Percentiles rank a stretch among this genome's conserved stretches.
Conservation (phyloP, 2,113 vertebrate genomes). For the cattle (Bos taurus) region ARS-UCD2.0 NC_037333.1:9044501-9045000, state of each 20-base stretch:
- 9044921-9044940: not conserved
- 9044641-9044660: not conserved
- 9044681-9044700: not conserved
- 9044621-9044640: not conserved
- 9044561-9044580: not conserved
- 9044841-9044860: not conserved
- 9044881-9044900: not conserved
- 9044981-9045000: not conserved
- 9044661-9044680: not conserved
- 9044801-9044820: not conserved
- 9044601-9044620: not conserved
- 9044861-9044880: not conserved
- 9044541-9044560: not conserved
- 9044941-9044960: not conserved
- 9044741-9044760: not conserved
- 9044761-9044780: not conserved
- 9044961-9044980: not conserved
- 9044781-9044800: not conserved
- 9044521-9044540: not conserved
- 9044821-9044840: not conserved
- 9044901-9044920: not conserved
- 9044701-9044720: not conserved
- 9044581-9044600: not conserved
- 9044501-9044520: not conserved
- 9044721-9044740: not conserved